Evolutionary conservation across 1,140 invertebrate species (phyloP), one percentile per base, ranked within the genome.

Genomic region (Drosophila biarmipes): DNA sequence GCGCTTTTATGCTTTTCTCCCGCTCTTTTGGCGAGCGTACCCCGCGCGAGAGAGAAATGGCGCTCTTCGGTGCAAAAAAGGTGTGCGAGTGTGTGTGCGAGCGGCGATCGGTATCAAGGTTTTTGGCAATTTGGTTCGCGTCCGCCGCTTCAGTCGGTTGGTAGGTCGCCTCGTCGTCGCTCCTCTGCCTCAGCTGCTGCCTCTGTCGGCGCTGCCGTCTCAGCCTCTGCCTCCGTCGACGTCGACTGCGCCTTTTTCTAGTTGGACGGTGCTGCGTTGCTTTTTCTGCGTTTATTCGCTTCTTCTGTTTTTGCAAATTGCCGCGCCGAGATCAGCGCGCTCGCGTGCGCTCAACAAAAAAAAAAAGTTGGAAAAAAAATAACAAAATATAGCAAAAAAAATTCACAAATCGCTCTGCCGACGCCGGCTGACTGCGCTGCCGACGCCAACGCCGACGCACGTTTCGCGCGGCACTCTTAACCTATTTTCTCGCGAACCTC

Each of bases 111-210:
- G 90, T 91, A 91, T 91, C 90, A 91, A 91, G 90, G 90, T 91
- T 91, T 91, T 91, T 91, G 90, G 90, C 90, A 91, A 91, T 91
- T 91, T 90, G 89, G 81, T 90, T 86, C 80, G 90, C 81, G 77
- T 69, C 78, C 87, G 59, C 73, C 74, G 73, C 68, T 75, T 90
- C 80, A 90, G 80, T 91, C 85, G 85, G 75, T 91, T 90, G 89
- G 84, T 91, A 78, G 89, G 87, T 91, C 84, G 89, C 77, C 21
- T 76, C 80, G 80, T 63, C 80, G 81, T 72, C 76, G 80, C 80
- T 80, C 49, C 73, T 54, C 80, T 80, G 57, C 49, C 63, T 54
- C 80, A 77, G 57, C 49, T 59, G 43, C 67, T 73, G 68, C 42
- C 52, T 46, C 75, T 35, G 37, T 40, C 37, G 37, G 7, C 37